Evolutionary conservation across 2,113 vertebrate species (phyloP), one percentile per base, ranked within the genome.

Genomic region (Eupsittula cactorum): DNA sequence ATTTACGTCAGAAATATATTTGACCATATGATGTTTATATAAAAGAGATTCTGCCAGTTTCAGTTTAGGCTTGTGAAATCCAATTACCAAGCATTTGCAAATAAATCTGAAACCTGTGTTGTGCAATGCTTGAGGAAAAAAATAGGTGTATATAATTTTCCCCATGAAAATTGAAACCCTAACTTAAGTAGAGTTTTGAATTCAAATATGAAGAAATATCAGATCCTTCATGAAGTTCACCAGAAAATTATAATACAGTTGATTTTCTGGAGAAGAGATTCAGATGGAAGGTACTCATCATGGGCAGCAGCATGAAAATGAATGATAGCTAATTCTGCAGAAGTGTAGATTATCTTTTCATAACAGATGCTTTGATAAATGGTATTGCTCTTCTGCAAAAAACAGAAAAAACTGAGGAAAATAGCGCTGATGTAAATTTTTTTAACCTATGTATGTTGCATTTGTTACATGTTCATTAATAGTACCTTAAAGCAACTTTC

Each of bases 1-100:
- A 83, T 46, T 86, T 80, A 90, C 13, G n/a, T 79, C 82, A 93
- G 85, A 91, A 92, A 80, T 74, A 59, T 16, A 42, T 77, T 86
- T 81, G 82, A 49, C 68, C 59, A 84, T 41, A 46, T 39, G 20
- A 44, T n/a, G 31, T 86, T 88, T 16, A 47, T 68, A 37, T 52
- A 57, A 64, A 63, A 92, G 35, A 68, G 39, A 74, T 86, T 86
- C 50, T 79, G 39, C 39, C n/a, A 68, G 21, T 4, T 86, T 78
- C 33, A 68, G 21, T 4, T 84, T 82, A 94, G 42, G 35, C 14
- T 73, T 11, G 1, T 80, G 44, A 80, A 78, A 79, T 79, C 27
- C 70, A 27, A 74, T 81, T 70, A 83, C 3, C 8, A 49, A 80
- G 67, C 20, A 33, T 74, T 86, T 75, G 37, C 11, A 88, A 96